Evolutionary conservation across 2,888 invertebrate species (phyloP).

Genomic region (Agonopterix heracliana): DNA sequence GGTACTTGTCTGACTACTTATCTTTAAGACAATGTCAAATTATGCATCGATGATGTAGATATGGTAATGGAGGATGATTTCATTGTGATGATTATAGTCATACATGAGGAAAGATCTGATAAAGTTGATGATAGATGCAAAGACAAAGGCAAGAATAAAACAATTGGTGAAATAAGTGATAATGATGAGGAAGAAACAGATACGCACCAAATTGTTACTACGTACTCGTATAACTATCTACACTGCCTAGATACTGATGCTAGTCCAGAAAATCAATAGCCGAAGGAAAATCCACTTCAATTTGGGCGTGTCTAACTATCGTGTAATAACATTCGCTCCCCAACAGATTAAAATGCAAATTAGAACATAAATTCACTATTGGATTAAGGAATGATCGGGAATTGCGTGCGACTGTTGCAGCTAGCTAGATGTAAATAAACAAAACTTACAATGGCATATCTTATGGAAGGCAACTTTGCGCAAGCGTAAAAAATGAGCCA

Average conservation of each 20-base stretch:
- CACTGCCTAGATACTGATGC: neutral
- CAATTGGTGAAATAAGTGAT: too few species aligned
- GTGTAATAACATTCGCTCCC: constrained; percentile 10
- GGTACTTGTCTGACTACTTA: too few species aligned
- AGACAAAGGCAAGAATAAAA: too few species aligned
- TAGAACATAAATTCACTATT: constrained; percentile 8
- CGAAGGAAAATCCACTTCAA: constrained; percentile 3
- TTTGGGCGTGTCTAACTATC: constrained; percentile 5
- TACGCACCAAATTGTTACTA: too few species aligned
- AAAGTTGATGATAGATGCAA: too few species aligned
- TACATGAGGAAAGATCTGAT: too few species aligned
- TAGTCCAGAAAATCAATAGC: constrained; percentile 14
- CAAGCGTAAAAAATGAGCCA: constrained; percentile 19
- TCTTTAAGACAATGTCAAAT: too few species aligned
- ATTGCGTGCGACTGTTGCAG: constrained; percentile 19
- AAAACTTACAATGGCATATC: constrained; percentile 24
- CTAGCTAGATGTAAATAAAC: constrained; percentile 44
- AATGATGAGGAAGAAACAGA: too few species aligned
- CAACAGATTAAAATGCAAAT: constrained; percentile 16
- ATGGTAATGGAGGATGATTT: too few species aligned
- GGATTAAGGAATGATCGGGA: constrained; percentile 5
- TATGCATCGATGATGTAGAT: too few species aligned
- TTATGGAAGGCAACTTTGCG: constrained; percentile 17
- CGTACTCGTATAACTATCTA: too few species aligned
- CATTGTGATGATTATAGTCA: too few species aligned